These are phyloP conservation scores for Coregonus sp. DNA, from an alignment of 2,797 vertebrate species.

Conservation along the genomic window DNA sequence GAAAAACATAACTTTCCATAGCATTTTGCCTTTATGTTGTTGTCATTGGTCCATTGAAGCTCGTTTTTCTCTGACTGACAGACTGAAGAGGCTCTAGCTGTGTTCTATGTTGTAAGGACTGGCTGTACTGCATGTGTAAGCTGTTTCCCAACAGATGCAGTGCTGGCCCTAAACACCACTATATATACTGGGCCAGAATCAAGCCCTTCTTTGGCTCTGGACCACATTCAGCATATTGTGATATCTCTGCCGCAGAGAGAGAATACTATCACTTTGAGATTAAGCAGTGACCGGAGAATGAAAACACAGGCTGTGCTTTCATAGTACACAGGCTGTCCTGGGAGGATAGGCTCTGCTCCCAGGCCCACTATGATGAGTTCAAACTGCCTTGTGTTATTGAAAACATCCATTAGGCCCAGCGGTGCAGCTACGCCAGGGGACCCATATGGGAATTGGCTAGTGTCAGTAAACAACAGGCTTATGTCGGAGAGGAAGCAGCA, in stretches of 20 bases:
- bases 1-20: too few relatives aligned
- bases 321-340: not conserved
- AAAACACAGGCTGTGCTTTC: not conserved
- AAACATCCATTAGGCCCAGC: too few relatives aligned
- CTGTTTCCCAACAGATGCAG: too few relatives aligned
- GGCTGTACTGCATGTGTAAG: too few relatives aligned
- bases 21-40: not conserved
- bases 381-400: too few relatives aligned
- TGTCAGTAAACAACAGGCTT: not conserved
- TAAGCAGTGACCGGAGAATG: not conserved
- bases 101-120: too few relatives aligned
- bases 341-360: too few relatives aligned
- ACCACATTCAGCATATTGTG: not conserved
- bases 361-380: too few relatives aligned
- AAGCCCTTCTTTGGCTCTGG: not conserved
- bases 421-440: not conserved
- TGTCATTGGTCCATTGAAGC: not conserved
- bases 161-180: not conserved
- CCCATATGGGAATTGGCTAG: not conserved
- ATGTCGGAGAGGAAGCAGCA: not conserved
- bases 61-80: too few relatives aligned
- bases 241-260: not conserved
- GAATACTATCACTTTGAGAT: not conserved
- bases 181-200: not conserved
- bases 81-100: too few relatives aligned